These are phyloP conservation scores for Syngnathus typhle DNA, from an alignment of 2,113 vertebrate genomes.

Conservation along the genomic window DNA sequence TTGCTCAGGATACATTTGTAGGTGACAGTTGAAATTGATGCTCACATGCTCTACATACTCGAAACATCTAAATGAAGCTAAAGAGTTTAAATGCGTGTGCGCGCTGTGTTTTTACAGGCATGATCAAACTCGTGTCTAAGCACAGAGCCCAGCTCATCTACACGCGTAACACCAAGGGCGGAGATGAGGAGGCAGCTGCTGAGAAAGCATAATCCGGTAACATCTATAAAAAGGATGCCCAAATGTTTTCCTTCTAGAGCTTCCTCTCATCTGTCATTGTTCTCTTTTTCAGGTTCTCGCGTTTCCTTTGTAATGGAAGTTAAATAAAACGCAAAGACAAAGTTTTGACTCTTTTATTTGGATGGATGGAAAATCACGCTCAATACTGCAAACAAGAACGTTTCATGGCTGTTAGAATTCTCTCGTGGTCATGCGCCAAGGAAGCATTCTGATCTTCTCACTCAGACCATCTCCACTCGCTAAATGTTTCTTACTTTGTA, in stretches of 20 bases:
- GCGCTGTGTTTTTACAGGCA: slow-evolving; percentile 63
- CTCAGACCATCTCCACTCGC: no score
- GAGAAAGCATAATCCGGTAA: slow-evolving; percentile 79
- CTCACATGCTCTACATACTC: background rate
- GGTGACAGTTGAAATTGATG: background rate
- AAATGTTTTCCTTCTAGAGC: background rate
- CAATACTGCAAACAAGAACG: no score
- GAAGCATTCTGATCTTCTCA: no score
- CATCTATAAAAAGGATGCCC: background rate
- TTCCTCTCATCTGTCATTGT: background rate
- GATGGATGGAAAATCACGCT: background rate
- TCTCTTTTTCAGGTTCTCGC: slow-evolving; percentile 43
- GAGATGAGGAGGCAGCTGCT: slow-evolving; percentile 78
- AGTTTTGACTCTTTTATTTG: background rate
- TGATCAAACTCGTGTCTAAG: slow-evolving; percentile 97
- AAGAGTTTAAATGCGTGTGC: background rate
- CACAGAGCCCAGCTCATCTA: slow-evolving; percentile 97
- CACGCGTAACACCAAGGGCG: slow-evolving; percentile 95
- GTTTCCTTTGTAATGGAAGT: slow-evolving; percentile 57
- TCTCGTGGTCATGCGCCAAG: no score
- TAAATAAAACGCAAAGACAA: slow-evolving; percentile 62
- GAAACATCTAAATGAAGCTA: background rate
- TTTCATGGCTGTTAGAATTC: no score
- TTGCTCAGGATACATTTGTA: background rate
- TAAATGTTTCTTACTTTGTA: no score